Evolutionary conservation across 2,888 invertebrate genomes (phyloP).

Genomic region (Tanypteryx hageni): DNA sequence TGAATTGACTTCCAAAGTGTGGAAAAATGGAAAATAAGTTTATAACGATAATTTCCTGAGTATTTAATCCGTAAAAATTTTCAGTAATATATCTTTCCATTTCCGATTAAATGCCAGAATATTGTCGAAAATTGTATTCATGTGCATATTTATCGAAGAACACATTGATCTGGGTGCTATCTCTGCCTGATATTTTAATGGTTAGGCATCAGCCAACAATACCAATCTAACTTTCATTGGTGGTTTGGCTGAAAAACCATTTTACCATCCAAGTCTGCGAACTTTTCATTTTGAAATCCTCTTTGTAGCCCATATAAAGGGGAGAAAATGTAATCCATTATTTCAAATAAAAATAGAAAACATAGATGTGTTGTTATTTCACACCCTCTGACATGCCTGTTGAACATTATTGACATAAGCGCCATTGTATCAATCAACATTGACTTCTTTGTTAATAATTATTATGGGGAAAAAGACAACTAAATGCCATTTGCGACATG

Average conservation of each 20-base stretch:
- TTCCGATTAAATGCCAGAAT: background rate
- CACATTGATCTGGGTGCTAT: too few species aligned
- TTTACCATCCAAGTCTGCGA: background rate
- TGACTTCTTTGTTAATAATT: too few species aligned
- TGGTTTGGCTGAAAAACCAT: background rate
- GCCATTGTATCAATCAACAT: too few species aligned
- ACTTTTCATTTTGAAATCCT: background rate
- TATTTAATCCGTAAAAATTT: background rate
- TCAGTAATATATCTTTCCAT: background rate
- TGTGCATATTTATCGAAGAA: background rate
- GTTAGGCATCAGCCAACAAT: background rate
- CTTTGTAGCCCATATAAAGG: background rate
- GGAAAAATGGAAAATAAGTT: background rate
- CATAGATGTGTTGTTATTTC: too few species aligned
- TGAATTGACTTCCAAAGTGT: background rate
- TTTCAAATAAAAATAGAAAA: conserved; percentile 14
- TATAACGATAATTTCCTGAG: background rate
- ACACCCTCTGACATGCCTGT: too few species aligned
- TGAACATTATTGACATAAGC: too few species aligned
- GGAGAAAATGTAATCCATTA: conserved; percentile 12
- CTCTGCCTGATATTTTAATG: background rate
- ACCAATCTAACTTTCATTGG: background rate
- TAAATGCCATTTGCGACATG: too few species aligned
- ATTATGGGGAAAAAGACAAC: too few species aligned
- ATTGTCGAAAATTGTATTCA: background rate